A percentile compares a stretch with the other conserved stretches of the same genome.
Conservation (phyloP, 2,888 invertebrate genomes). For the Teleiodes luculella region DNA sequence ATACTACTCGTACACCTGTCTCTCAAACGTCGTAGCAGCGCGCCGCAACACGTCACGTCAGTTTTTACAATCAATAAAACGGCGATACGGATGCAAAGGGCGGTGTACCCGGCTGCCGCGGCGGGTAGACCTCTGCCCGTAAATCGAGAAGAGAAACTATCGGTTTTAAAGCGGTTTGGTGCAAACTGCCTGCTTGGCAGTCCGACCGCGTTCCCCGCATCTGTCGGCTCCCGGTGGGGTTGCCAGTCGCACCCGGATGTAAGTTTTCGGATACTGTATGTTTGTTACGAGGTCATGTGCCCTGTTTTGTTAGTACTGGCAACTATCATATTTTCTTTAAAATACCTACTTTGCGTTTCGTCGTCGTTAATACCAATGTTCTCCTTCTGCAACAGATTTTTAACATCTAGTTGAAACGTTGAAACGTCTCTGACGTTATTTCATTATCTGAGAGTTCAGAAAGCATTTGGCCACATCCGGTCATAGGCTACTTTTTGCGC, state of each 20-base stretch:
- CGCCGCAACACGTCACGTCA: slow-evolving; percentile 18
- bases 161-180: slow-evolving; percentile 55
- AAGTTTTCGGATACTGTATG: background rate
- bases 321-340: too few species aligned
- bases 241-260: slow-evolving; percentile 24
- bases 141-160: slow-evolving; percentile 65
- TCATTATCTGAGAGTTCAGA: too few species aligned
- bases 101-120: slow-evolving; percentile 31
- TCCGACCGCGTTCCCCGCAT: slow-evolving; percentile 48
- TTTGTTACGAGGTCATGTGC: too few species aligned
- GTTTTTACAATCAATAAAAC: slow-evolving; percentile 35
- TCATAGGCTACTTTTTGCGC: too few species aligned
- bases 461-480: too few species aligned
- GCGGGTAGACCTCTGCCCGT: slow-evolving; percentile 50
- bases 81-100: slow-evolving; percentile 39
- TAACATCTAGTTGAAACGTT: too few species aligned
- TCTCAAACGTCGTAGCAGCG: background rate
- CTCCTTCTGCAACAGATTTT: too few species aligned
- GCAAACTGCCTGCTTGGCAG: slow-evolving; percentile 61
- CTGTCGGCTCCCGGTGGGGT: slow-evolving; percentile 13
- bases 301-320: too few species aligned
- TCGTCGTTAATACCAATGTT: too few species aligned
- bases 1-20: background rate
- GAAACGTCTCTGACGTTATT: too few species aligned
- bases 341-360: too few species aligned